Evolutionary conservation across 1,140 invertebrate species (phyloP).

Genomic region (Zophobas atratus): DNA sequence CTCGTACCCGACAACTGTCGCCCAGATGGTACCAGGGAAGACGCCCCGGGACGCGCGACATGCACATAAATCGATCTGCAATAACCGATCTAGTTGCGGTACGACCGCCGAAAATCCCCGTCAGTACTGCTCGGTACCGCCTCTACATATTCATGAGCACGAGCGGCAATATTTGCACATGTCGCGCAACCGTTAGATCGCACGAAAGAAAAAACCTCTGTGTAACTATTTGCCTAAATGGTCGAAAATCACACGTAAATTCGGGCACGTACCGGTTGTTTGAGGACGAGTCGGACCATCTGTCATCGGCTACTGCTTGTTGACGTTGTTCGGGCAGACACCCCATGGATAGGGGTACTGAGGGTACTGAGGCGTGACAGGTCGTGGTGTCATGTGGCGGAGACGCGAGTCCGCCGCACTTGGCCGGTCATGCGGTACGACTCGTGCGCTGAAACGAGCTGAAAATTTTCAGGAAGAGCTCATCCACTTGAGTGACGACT

Average conservation of each 20-base stretch:
- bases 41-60: too few relatives aligned
- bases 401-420: constrained; percentile 34
- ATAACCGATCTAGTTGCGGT: too few relatives aligned
- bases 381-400: constrained; percentile 35
- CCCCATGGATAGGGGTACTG: constrained; percentile 44
- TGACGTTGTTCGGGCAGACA: constrained; percentile 2
- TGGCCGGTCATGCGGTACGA: constrained; percentile 37
- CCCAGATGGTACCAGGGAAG: too few relatives aligned
- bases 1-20: too few relatives aligned
- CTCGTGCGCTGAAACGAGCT: constrained; percentile 38
- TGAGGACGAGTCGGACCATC: background rate
- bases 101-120: background rate
- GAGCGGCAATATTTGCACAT: constrained; percentile 30
- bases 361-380: constrained; percentile 21
- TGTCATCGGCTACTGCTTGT: constrained; percentile 23
- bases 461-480: constrained; percentile 22
- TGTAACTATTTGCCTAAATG: constrained; percentile 7
- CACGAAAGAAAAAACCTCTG: background rate
- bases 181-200: constrained; percentile 26
- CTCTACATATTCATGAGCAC: constrained; percentile 30
- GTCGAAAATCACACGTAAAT: constrained; percentile 1
- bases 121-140: background rate
- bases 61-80: too few relatives aligned
- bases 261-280: constrained; percentile 8
- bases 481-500: background rate